Evolutionary conservation across 2,888 invertebrate genomes (phyloP), one percentile per base, ranked within the genome.

Genomic region (Conistra vaccinii): DNA sequence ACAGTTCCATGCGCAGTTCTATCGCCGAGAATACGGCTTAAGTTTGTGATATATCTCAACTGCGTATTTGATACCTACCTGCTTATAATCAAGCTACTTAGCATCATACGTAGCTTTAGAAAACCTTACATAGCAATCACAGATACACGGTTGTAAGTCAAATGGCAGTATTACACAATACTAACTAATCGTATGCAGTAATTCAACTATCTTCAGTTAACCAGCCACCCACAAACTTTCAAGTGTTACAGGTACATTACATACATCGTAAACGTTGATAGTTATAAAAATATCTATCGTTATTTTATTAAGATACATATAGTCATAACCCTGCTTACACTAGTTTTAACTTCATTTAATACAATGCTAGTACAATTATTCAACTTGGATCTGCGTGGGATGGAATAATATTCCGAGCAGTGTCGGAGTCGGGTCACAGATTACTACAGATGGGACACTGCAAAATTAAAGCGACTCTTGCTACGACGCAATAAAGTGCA

Each of bases 211-310:
- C 48, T 45, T 78, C 58, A 67, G 78, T 73, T 80, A 85, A 83
- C 73, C 85, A 85, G 75, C 72, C 63, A 83, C 57, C 29, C 70
- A 79, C 65, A 81, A 73, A 57, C 60, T 78, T 88, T 82, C 85
- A 85, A 87, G 87, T 86, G 78, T 87, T 87, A 88, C 89, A 88
- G 80, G 87, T 84, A 89, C 83, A 82, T 82, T 85, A 83, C 80
- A 87, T 87, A 86, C 60, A 83, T 81, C 75, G 83, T 87, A 87
- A 85, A 85, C 83, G 81, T 85, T 76, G 79, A 84, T 81, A 81
- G 78, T 87, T 87, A 87, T 78, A 87, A 87, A 87, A 87, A 87
- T 87, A 87, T 87, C 74, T 87, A 84, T 87, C 81, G 78, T 86
- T 84, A 87, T 75, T 87, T 77, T 82, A 80, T 74, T 80, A 80